Conservation (phyloP, 2,888 invertebrate species). For the Caenorhabditis panamensis region DNA sequence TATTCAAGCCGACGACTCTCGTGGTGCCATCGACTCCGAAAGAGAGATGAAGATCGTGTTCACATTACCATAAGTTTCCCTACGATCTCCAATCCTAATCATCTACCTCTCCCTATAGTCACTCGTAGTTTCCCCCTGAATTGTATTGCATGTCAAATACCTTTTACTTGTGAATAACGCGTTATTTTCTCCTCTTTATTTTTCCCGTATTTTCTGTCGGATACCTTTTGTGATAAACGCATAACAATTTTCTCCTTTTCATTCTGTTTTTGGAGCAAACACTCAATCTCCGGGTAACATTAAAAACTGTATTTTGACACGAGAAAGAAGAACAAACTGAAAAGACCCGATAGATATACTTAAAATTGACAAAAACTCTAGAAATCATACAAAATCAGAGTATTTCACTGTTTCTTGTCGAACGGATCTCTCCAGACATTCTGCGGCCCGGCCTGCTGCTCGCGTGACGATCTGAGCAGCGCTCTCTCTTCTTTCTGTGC, state of each 20-base stretch:
- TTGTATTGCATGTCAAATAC: slow-evolving; percentile 27
- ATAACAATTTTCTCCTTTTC: too few species aligned
- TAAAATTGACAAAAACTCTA: not conserved
- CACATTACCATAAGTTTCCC: too few species aligned
- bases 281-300: too few species aligned
- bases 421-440: slow-evolving; percentile 77
- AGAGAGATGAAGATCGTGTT: not conserved
- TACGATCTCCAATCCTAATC: slow-evolving; percentile 4
- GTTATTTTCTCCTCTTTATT: not conserved
- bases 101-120: slow-evolving; percentile 1
- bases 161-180: not conserved
- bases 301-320: not conserved
- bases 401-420: slow-evolving; percentile 60
- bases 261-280: too few species aligned
- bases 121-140: not conserved
- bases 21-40: slow-evolving; percentile 22
- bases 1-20: slow-evolving; percentile 35
- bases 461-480: slow-evolving; percentile 67
- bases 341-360: not conserved
- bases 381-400: not conserved
- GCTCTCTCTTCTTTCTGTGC: slow-evolving; percentile 75
- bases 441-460: slow-evolving; percentile 73
- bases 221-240: not conserved
- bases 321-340: not conserved
- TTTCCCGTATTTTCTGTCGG: too few species aligned